A percentile compares a stretch with the other conserved stretches of the same genome.
Evolutionary conservation across 2,113 vertebrate species (phyloP).

Genomic region (Varanus salvator): DNA sequence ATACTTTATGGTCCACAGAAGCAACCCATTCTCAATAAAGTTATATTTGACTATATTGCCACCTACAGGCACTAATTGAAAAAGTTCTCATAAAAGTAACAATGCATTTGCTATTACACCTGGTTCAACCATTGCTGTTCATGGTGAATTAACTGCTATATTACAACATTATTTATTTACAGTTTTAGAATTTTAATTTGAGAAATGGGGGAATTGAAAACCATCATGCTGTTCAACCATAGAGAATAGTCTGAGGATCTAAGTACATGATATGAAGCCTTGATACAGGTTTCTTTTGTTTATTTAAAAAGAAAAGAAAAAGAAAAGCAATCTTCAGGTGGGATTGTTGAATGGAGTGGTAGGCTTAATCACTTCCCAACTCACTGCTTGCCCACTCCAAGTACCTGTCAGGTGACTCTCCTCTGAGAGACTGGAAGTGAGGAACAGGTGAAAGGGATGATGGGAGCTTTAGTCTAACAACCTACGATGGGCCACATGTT

Average conservation of each 20-base stretch:
- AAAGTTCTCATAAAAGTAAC: background rate
- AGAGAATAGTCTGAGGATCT: background rate
- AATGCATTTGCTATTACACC: background rate
- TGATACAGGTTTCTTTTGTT: background rate
- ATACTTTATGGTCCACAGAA: background rate
- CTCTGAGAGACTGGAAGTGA: background rate
- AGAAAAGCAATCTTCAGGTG: background rate
- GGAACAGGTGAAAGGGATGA: no score
- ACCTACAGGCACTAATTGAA: slow-evolving; percentile 52
- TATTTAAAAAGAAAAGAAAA: background rate
- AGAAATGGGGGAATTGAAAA: background rate
- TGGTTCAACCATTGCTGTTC: background rate
- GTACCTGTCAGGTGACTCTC: background rate
- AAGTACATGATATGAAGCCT: background rate
- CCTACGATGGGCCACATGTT: no score
- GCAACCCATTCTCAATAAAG: background rate
- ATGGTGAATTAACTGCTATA: background rate
- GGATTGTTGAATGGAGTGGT: background rate
- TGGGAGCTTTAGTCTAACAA: no score
- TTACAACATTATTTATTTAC: background rate
- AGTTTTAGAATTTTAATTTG: background rate
- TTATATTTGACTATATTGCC: slow-evolving; percentile 48
- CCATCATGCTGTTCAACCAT: background rate
- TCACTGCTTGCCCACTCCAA: background rate
- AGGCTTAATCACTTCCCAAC: background rate